These are phyloP conservation scores for Myxocyprinus asiaticus DNA, from an alignment of 2,113 vertebrate species.

Conservation along the genomic window DNA sequence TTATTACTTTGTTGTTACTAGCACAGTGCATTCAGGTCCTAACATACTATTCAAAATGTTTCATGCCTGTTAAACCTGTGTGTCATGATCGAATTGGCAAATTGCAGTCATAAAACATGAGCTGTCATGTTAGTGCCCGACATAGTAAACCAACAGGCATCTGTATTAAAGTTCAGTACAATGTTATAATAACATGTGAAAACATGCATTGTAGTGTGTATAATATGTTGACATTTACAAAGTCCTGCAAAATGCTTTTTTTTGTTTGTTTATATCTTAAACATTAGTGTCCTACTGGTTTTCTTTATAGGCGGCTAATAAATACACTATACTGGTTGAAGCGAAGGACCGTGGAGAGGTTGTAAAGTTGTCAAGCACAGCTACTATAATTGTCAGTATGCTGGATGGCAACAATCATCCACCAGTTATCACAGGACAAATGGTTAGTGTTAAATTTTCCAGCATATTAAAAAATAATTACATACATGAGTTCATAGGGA, in stretches of 20 bases:
- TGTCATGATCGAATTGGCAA: too few relatives aligned
- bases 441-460: constrained; percentile 38
- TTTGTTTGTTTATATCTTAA: too few relatives aligned
- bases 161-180: neutral
- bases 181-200: neutral
- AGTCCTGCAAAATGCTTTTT: too few relatives aligned
- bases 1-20: too few relatives aligned
- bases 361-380: constrained; percentile 65
- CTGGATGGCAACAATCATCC: constrained; percentile 73
- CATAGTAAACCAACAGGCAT: neutral
- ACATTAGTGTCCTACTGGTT: neutral
- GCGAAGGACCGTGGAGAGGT: constrained; percentile 69
- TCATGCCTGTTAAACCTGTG: too few relatives aligned
- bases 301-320: constrained; percentile 61
- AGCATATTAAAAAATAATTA: neutral
- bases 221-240: neutral
- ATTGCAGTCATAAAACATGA: neutral
- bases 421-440: constrained; percentile 67
- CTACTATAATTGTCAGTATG: constrained; percentile 64
- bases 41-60: too few relatives aligned
- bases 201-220: neutral
- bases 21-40: too few relatives aligned
- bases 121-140: neutral
- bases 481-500: too few relatives aligned
- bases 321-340: constrained; percentile 64